Evolutionary conservation across 2,113 vertebrate species (phyloP).

Genomic region (Odocoileus hemionus): DNA sequence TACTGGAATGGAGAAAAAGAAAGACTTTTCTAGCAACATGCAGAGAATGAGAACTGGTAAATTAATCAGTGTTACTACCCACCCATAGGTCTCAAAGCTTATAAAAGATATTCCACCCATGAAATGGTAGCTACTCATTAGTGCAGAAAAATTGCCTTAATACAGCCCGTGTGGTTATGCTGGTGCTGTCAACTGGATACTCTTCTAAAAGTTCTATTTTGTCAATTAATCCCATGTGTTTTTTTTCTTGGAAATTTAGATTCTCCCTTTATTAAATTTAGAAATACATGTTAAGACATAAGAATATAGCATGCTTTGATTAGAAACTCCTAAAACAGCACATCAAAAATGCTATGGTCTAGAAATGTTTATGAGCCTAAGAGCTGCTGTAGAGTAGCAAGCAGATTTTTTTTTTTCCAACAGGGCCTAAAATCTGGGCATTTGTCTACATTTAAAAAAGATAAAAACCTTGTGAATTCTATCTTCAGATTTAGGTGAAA

Average conservation of each 20-base stretch:
- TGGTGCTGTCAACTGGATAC: neutral
- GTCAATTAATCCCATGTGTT: neutral
- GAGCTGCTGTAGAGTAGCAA: neutral
- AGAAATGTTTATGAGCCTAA: neutral
- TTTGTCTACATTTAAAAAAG: neutral
- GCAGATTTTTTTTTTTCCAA: neutral
- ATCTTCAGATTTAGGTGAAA: neutral
- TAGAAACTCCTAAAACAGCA: neutral
- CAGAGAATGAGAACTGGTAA: neutral
- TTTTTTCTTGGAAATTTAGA: neutral
- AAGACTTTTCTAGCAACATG: neutral
- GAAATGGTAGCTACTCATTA: neutral
- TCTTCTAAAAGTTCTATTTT: neutral
- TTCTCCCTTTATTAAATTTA: neutral
- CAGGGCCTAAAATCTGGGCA: neutral
- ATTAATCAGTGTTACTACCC: conserved; percentile 10
- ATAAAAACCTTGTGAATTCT: neutral
- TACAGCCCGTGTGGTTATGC: neutral
- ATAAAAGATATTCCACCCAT: neutral
- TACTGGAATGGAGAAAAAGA: neutral
- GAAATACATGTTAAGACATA: neutral
- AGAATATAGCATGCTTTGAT: neutral
- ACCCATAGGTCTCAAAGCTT: neutral
- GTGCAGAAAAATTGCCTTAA: neutral
- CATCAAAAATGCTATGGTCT: neutral